A percentile compares a stretch with the other conserved stretches of the same genome.
Conservation (phyloP, 2,888 invertebrate species). For the Oscheius sp. region DNA sequence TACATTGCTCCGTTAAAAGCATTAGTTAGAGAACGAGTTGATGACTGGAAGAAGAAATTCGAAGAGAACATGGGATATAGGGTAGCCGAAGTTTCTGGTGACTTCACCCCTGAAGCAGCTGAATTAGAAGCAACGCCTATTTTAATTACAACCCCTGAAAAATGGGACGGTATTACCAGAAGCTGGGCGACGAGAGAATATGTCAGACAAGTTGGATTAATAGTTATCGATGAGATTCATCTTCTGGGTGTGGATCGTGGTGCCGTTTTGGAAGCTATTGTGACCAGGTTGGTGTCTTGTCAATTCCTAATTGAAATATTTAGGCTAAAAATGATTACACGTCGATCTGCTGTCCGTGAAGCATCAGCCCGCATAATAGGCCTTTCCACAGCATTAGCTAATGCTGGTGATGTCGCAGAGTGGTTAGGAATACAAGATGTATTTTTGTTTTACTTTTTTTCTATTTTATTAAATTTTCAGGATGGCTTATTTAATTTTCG, state of each 20-base stretch:
- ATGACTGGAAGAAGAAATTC: slow-evolving; percentile 90
- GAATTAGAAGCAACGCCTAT: slow-evolving; percentile 88
- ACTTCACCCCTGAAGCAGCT: slow-evolving; percentile 86
- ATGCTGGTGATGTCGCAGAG: slow-evolving; percentile 93
- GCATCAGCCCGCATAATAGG: slow-evolving; percentile 87
- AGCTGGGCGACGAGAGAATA: slow-evolving; percentile 94
- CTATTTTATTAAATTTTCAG: slow-evolving; percentile 70
- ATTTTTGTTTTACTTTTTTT: not conserved
- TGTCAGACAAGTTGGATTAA: slow-evolving; percentile 78
- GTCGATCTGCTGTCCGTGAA: slow-evolving; percentile 56
- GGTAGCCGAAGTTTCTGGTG: slow-evolving; percentile 95
- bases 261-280: slow-evolving; percentile 89
- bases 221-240: slow-evolving; percentile 96
- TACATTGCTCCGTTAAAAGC: slow-evolving; percentile 99
- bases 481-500: slow-evolving; percentile 96
- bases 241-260: slow-evolving; percentile 81
- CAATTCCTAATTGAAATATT: slow-evolving; percentile 21
- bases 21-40: slow-evolving; percentile 92
- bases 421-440: slow-evolving; percentile 86
- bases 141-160: slow-evolving; percentile 98
- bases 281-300: slow-evolving; percentile 81
- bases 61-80: slow-evolving; percentile 81
- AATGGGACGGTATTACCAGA: slow-evolving; percentile 96
- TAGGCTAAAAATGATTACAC: slow-evolving; percentile 66
- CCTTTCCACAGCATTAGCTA: slow-evolving; percentile 95